Base-by-base conservation (phyloP, 2,797 vertebrate species). In the Xerus rutilus region DNA sequence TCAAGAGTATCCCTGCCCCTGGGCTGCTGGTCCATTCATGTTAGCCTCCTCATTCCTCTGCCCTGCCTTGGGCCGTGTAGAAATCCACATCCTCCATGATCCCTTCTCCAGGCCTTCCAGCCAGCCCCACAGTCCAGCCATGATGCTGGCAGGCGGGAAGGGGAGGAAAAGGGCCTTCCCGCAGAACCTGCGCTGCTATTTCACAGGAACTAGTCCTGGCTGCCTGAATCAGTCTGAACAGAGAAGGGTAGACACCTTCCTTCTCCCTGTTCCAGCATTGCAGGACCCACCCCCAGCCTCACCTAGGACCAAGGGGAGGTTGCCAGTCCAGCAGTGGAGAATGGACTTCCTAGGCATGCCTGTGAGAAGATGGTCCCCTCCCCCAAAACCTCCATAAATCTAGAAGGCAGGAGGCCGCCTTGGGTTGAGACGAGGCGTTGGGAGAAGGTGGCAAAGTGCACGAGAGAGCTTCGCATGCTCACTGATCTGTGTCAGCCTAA, bases 81-180 rank as follows among this genome's bases (percentile, higher is more conserved):
- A 65, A 25, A 12, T 45, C 28, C 43, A 39, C 32, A 49, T 35
- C 59, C 43, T 43, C 17, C 18, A 39, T 43, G 49, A 32, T 23
- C 43, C 45, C 17, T 45, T 69, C 73, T 39, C 18, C 30, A 74
- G 0, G 0, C 15, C 57, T 20, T 3, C 2, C 3, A 0, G 20
- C 10, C 23, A 79, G 45, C 25, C 23, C 28, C 4, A 59, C 12
- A 5, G 5, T 35, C 39, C 15, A 47, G 59, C 21, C 49, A 14
- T 0, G 0, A 3, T 0, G 13, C 47, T 17, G 15, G 54, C 4
- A 12, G 30, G 49, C 65, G 89, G 65, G 32, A 17, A 30, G 67
- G 7, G 15, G 2, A 72, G 49, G n/a, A 35, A 20, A 21, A 21
- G 39, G n/a, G 2, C 45, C 28, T 54, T 82, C 78, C 32, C 32